Evolutionary conservation across 2,888 invertebrate species (phyloP).

Genomic region (Eupithecia pulchellata): DNA sequence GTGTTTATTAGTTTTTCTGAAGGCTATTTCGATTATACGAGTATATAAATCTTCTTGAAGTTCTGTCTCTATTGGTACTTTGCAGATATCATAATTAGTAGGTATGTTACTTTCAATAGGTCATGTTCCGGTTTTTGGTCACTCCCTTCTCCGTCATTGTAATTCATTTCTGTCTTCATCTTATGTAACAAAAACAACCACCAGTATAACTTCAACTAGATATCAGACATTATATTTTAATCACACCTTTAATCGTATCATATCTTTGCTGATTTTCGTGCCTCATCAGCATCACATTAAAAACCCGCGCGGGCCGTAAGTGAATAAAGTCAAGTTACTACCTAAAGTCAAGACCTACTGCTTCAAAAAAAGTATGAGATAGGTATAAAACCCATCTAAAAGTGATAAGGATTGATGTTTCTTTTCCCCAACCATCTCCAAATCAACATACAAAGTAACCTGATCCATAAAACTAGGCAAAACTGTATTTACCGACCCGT

Average conservation of each 20-base stretch:
- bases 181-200: neutral
- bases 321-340: too few species aligned
- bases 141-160: neutral
- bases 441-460: constrained; percentile 61
- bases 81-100: neutral
- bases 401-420: constrained; percentile 33
- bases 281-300: too few species aligned
- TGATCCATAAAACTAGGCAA: constrained; percentile 65
- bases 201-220: too few species aligned
- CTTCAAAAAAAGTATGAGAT: neutral
- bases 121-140: neutral
- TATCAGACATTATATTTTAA: too few species aligned
- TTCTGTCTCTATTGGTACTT: neutral
- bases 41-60: neutral
- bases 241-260: too few species aligned
- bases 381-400: neutral
- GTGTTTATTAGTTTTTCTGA: constrained; percentile 38
- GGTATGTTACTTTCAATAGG: neutral
- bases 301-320: too few species aligned
- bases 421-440: constrained; percentile 38
- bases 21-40: constrained; percentile 15
- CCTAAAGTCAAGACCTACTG: neutral
- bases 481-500: constrained; percentile 71
- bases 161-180: neutral
- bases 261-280: too few species aligned